These are phyloP conservation scores for Gallinago media DNA, from an alignment of 2,113 vertebrate genomes.

Conservation along the genomic window DNA sequence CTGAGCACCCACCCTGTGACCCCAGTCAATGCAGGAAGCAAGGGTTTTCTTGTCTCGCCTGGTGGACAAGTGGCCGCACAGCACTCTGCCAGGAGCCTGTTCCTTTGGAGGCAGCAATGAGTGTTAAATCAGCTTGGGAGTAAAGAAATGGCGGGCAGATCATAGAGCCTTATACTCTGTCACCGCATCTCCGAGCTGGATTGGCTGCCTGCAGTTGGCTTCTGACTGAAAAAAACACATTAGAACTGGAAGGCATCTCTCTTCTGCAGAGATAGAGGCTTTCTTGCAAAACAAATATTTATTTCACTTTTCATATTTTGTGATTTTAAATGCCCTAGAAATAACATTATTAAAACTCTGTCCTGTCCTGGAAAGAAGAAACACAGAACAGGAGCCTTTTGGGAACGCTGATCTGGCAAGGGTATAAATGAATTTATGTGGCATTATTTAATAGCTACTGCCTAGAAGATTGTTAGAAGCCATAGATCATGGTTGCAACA, in stretches of 20 bases:
- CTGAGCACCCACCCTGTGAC: not conserved
- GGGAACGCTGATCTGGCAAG: not conserved
- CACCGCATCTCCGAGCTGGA: not conserved
- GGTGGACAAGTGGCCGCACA: not conserved
- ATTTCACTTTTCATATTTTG: slow-evolving; percentile 12
- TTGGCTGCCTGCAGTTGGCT: not conserved
- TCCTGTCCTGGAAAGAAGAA: not conserved
- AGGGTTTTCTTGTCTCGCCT: not conserved
- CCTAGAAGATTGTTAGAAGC: not conserved
- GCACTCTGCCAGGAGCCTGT: not conserved
- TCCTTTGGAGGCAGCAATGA: not conserved
- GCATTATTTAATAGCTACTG: slow-evolving; percentile 11
- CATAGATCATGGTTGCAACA: slow-evolving; percentile 41
- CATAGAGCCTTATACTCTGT: not conserved
- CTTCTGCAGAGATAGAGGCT: not conserved
- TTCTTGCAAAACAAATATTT: not conserved
- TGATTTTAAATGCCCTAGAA: not conserved
- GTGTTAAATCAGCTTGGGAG: not conserved
- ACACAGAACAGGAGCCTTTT: not conserved
- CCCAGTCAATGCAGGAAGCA: not conserved
- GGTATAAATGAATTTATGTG: not conserved
- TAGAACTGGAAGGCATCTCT: not conserved
- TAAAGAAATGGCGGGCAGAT: not conserved
- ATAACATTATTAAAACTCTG: not conserved
- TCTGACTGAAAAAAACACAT: not conserved